phyloP scores from a whole-genome alignment of 1,140 invertebrate genomes.

The Zaprionus davidi region DNA sequence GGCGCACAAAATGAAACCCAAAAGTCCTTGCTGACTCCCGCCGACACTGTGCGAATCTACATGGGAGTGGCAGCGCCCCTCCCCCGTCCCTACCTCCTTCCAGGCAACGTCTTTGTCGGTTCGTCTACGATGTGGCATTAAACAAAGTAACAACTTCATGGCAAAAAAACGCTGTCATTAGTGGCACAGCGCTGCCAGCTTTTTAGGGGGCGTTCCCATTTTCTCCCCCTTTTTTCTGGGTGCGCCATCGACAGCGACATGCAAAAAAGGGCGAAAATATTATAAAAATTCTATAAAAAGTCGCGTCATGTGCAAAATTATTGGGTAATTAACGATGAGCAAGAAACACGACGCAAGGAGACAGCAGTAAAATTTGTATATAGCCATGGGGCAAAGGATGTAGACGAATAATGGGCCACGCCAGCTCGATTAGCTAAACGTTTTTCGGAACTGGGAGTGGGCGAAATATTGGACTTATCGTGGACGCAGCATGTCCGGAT shows the following conservation, averaged over 20 bases:
- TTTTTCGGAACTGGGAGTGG: conserved; percentile 39
- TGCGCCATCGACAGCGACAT: conserved; percentile 48
- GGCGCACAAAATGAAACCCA: conserved; percentile 73
- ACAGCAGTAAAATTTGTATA: conserved; percentile 44
- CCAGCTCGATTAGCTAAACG: conserved; percentile 42
- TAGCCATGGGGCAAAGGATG: conserved; percentile 37
- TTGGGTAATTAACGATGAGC: conserved; percentile 70
- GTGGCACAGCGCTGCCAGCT: conserved; percentile 25
- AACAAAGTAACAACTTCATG: conserved; percentile 76
- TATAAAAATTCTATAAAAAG: conserved; percentile 57
- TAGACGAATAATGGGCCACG: conserved; percentile 25
- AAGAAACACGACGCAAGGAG: conserved; percentile 42
- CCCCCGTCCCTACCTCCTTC: neutral
- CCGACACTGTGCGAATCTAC: conserved; percentile 46
- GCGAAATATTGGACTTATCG: conserved; percentile 35
- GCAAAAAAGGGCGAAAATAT: conserved; percentile 48
- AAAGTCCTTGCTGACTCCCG: conserved; percentile 37
- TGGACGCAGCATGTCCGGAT: conserved; percentile 54
- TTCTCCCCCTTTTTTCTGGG: conserved; percentile 33
- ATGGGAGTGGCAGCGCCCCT: conserved; percentile 31
- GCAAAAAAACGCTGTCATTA: conserved; percentile 55
- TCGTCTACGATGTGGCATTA: conserved; percentile 59
- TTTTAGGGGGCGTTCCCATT: conserved; percentile 1
- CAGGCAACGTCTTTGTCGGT: conserved; percentile 32
- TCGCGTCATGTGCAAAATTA: conserved; percentile 77